Conservation (phyloP, 2,113 vertebrate genomes). For the Ammospiza nelsoni region DNA sequence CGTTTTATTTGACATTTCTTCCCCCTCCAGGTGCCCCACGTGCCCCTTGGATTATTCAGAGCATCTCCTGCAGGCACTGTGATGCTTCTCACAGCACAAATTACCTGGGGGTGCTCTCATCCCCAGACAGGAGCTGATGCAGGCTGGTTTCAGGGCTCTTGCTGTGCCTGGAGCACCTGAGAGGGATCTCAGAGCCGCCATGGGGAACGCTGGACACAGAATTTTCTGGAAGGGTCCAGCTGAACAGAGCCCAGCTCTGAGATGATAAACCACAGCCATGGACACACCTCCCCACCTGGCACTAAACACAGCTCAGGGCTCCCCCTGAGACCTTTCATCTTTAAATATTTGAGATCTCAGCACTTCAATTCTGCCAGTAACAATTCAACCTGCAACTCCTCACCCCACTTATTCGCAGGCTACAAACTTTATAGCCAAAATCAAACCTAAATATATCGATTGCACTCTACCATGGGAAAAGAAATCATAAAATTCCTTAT, state of each 20-base stretch:
- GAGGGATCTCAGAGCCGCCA: neutral
- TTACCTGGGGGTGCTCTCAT: neutral
- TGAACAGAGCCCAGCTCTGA: neutral
- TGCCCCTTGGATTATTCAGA: neutral
- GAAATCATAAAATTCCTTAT: neutral
- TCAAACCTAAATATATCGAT: neutral
- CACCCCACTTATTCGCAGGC: neutral
- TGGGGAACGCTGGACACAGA: fast-evolving
- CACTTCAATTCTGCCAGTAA: neutral
- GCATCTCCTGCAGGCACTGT: neutral
- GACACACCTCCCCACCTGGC: neutral
- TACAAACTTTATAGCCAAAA: neutral
- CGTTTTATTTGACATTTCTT: neutral
- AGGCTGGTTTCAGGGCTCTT: too few species aligned
- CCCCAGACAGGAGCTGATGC: neutral
- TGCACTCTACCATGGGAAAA: neutral
- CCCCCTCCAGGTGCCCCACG: neutral
- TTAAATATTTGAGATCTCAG: neutral
- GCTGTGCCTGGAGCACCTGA: neutral
- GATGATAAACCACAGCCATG: neutral
- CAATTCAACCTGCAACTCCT: neutral
- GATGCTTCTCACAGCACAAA: neutral
- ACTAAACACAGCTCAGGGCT: neutral
- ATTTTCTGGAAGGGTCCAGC: neutral
- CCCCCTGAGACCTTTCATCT: neutral